Evolutionary conservation across 2,113 vertebrate species (phyloP).

Genomic region (Mesoclemmys tuberculata): DNA sequence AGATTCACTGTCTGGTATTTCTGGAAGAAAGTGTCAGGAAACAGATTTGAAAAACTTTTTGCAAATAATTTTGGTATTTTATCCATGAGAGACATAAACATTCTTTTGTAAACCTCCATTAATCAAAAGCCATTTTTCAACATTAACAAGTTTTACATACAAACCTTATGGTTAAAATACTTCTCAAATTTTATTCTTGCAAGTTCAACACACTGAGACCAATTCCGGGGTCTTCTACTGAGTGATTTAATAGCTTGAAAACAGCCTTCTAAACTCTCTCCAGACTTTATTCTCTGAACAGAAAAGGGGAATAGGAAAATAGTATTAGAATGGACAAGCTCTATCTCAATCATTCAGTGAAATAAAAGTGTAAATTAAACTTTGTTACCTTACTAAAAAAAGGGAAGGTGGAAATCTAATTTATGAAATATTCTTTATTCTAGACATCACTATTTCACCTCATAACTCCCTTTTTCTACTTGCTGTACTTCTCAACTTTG

Average conservation of each 20-base stretch:
- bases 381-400: background rate
- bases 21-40: background rate
- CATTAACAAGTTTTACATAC: background rate
- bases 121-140: background rate
- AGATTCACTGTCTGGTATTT: background rate
- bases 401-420: background rate
- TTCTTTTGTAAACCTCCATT: background rate
- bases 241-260: slow-evolving; percentile 96
- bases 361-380: background rate
- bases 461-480: background rate
- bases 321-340: background rate
- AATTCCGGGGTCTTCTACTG: slow-evolving; percentile 89
- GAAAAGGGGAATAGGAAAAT: background rate
- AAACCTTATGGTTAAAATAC: slow-evolving; percentile 98
- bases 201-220: slow-evolving; percentile 89
- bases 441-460: background rate
- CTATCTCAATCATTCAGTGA: background rate
- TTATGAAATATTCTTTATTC: background rate
- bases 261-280: slow-evolving; percentile 94
- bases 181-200: slow-evolving; percentile 98
- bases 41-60: background rate
- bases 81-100: background rate
- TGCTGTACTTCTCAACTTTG: background rate
- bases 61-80: background rate
- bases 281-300: slow-evolving; percentile 88